phyloP scores from a whole-genome alignment of 2,797 vertebrate genomes.

The Smutsia temminckii region DNA sequence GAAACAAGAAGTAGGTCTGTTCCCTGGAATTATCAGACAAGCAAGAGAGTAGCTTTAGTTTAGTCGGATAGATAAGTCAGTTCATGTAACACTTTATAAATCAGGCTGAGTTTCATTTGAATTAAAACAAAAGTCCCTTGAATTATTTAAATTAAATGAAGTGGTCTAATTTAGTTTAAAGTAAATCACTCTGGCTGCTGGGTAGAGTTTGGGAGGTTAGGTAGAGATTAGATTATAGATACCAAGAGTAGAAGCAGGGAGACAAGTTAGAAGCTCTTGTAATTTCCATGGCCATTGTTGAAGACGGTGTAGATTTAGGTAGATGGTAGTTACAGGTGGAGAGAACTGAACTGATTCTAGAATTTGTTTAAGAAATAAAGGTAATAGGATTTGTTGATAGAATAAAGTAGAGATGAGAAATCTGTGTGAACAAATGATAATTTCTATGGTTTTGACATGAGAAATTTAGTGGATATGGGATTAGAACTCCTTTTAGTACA shows the following conservation, averaged over 20 bases:
- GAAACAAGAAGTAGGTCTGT: constrained; percentile 12
- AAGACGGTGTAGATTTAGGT: not conserved
- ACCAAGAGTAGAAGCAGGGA: not conserved
- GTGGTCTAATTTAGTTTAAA: constrained; percentile 12
- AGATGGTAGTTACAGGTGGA: not conserved
- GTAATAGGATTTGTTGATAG: not conserved
- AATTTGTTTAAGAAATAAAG: not conserved
- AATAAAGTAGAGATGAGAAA: not conserved
- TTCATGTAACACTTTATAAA: constrained; percentile 45
- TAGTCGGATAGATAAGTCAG: constrained; percentile 44
- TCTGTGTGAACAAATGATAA: not conserved
- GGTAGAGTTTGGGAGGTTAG: not conserved
- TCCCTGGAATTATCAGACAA: constrained; percentile 22
- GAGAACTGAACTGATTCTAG: not conserved
- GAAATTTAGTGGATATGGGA: not conserved
- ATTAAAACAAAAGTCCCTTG: constrained; percentile 32
- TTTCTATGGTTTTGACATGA: not conserved
- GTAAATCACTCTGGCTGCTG: not conserved
- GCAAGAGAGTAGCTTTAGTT: not conserved
- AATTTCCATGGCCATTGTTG: not conserved
- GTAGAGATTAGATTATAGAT: not conserved
- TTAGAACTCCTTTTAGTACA: not conserved
- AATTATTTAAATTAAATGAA: constrained; percentile 59
- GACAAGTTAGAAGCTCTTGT: not conserved
- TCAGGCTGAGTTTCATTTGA: constrained; percentile 28